Evolutionary conservation across 2,113 vertebrate species (phyloP).

Genomic region (Isichthys henryi): DNA sequence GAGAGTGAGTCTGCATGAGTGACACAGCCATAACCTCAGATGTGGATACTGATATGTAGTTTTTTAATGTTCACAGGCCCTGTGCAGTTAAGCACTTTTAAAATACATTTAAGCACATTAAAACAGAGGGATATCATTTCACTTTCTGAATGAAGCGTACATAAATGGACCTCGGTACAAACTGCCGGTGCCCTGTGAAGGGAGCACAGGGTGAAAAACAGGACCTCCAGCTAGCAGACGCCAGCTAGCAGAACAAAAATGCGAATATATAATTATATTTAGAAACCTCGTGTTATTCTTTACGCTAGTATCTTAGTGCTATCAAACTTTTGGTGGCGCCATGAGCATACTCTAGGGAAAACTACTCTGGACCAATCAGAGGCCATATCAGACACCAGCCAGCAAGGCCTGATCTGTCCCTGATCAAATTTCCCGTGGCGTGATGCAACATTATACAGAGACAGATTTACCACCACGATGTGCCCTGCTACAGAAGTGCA

Average conservation of each 20-base stretch:
- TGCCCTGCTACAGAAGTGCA: constrained; percentile 33
- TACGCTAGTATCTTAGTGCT: neutral
- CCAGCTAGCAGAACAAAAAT: neutral
- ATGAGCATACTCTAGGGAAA: neutral
- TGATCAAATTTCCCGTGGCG: neutral
- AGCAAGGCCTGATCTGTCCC: neutral
- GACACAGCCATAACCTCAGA: neutral
- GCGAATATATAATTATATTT: neutral
- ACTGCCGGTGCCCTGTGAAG: neutral
- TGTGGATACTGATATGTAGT: neutral
- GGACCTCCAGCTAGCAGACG: neutral
- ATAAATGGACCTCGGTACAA: neutral
- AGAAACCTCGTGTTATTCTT: neutral
- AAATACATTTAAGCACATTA: neutral
- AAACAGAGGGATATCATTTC: neutral
- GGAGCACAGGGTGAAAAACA: neutral
- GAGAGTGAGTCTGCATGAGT: neutral
- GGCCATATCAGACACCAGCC: neutral
- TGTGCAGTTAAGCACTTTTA: neutral
- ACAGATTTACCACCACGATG: constrained; percentile 5
- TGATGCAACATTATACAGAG: neutral
- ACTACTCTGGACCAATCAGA: neutral
- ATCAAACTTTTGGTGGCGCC: neutral
- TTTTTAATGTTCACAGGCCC: neutral
- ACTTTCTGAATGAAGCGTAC: neutral